Evolutionary conservation across 2,797 vertebrate species (phyloP), one percentile per base, ranked within the genome.

Genomic region (Periophthalmus magnuspinnatus): DNA sequence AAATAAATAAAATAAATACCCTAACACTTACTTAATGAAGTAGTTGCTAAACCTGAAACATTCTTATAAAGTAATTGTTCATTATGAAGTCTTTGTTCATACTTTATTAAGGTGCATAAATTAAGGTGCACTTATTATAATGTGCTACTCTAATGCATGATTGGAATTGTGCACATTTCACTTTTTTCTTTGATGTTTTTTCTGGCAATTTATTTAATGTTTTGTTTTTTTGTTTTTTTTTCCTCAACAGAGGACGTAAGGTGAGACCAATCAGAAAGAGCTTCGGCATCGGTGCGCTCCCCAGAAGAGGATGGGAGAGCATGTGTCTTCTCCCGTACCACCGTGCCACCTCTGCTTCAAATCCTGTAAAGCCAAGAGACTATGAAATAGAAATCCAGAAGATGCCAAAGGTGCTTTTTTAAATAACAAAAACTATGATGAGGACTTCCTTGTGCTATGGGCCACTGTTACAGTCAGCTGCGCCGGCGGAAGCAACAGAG

Each of bases 381-480:
- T 91, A 92, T 91, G 92, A 93, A 32, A 93, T 28, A 85, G 56
- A 82, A 68, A 84, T 70, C 76, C 89, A 84, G 77, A 83, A 78
- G 77, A 92, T 90, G 86, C 93, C 92, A 93, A 93, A 92, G 95
- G 95, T 98, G 95, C 95, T 97, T 93, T 90, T 92, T 90, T 87
- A 28, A 63, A 58, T 58, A 92, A 93, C 91, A 90, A 86, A 92
- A 93, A 91, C 89, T 82, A 72, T 76, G 77, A 83, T 88, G 90
- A 80, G 87, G 91, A 93, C 93, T 94, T 93, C 89, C 92, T 94
- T 91, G 93, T 87, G 90, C 71, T 33, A 17, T 85, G 84, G 83
- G 87, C 82, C 84, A 91, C 91, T 90, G 84, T 89, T 88, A 86
- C 88, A 88, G 87, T 81, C 86, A 90, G 88, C 78, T 66, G 78